Conservation (phyloP, 2,113 vertebrate species). For the Asarcornis scutulata region DNA sequence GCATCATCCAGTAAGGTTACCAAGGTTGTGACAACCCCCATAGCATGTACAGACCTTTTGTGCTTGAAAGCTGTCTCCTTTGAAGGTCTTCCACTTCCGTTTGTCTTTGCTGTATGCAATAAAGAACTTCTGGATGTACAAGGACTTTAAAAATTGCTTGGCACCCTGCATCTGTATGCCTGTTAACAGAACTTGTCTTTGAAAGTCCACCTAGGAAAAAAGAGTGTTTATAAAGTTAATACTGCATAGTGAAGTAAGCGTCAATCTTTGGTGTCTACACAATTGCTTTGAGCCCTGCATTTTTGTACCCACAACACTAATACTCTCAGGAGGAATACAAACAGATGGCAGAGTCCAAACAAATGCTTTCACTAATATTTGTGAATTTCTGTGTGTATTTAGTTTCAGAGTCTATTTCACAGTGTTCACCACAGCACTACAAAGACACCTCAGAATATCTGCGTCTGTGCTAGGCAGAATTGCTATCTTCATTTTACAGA, state of each 20-base stretch:
- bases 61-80: conserved; percentile 80
- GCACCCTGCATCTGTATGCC: conserved; percentile 93
- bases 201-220: conserved; percentile 87
- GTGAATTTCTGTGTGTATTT: neutral
- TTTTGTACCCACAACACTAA: neutral
- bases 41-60: conserved; percentile 73
- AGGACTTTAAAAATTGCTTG: conserved; percentile 78
- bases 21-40: neutral
- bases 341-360: neutral
- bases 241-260: neutral
- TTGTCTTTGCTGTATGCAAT: conserved; percentile 89
- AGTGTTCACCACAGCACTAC: neutral
- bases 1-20: neutral
- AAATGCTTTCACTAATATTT: neutral
- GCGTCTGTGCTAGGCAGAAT: neutral
- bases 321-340: neutral
- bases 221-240: neutral
- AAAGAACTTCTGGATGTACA: conserved; percentile 80
- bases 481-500: neutral
- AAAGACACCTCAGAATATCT: neutral
- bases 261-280: neutral
- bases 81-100: conserved; percentile 86
- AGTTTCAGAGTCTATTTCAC: neutral
- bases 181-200: conserved; percentile 87
- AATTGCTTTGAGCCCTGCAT: neutral